phyloP scores from a whole-genome alignment of 2,888 invertebrate genomes.

The Scotopteryx bipunctaria region DNA sequence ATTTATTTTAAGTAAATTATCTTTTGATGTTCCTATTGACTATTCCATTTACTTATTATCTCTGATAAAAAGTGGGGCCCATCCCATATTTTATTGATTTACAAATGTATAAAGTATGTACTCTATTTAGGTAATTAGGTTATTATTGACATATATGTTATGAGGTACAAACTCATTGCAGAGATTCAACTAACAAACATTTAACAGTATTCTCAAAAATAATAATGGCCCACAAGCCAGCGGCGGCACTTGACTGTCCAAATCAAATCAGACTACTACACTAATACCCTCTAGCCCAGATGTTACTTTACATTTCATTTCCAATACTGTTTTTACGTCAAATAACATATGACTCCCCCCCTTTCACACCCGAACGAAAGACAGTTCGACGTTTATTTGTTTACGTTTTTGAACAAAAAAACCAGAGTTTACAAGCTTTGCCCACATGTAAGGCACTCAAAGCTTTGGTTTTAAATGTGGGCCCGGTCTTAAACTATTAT shows the following conservation, averaged over 20 bases:
- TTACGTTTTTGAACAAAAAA: too few species aligned
- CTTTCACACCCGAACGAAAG: too few species aligned
- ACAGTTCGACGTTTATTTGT: too few species aligned
- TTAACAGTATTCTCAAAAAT: constrained; percentile 4
- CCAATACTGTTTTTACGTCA: constrained; percentile 12
- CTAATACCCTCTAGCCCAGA: background rate
- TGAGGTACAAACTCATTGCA: constrained; percentile 12
- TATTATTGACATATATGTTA: too few species aligned
- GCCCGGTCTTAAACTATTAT: background rate
- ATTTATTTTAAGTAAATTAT: too few species aligned
- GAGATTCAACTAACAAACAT: constrained; percentile 26
- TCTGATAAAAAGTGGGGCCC: too few species aligned
- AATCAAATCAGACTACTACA: constrained; percentile 7
- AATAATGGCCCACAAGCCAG: constrained; percentile 5
- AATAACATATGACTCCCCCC: too few species aligned
- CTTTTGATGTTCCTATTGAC: too few species aligned
- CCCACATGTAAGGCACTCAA: background rate
- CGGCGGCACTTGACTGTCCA: background rate
- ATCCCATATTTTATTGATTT: too few species aligned
- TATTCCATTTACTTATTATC: too few species aligned
- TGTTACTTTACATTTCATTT: background rate
- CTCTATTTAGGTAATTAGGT: too few species aligned
- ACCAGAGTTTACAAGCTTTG: constrained; percentile 3
- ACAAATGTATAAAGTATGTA: too few species aligned
- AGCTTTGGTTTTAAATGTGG: constrained; percentile 16